Percentiles rank a stretch among this genome's conserved stretches.
These are phyloP conservation scores for Miniopterus natalensis DNA, from an alignment of 2,113 vertebrate genomes.

Conservation along the genomic window DNA sequence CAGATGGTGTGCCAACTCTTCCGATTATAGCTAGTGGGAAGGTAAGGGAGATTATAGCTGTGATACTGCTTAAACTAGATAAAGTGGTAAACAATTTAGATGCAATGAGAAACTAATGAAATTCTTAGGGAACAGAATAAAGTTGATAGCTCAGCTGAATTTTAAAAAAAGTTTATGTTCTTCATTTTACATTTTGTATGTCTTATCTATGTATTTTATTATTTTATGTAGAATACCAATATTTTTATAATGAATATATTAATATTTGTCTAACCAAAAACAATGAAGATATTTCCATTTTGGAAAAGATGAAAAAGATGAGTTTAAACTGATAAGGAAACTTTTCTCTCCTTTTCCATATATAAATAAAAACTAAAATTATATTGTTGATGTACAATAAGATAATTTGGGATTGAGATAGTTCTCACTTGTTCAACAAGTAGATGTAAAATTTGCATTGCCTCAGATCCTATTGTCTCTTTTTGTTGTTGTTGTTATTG, in stretches of 20 bases:
- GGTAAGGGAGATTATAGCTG: not conserved
- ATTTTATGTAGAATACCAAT: not conserved
- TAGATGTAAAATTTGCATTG: constrained; percentile 17
- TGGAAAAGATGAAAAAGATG: not conserved
- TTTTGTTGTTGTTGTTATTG: not conserved
- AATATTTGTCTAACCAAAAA: not conserved
- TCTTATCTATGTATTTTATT: not conserved
- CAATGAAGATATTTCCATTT: not conserved
- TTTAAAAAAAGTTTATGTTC: not conserved
- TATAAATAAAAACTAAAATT: not conserved
- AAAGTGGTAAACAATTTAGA: not conserved
- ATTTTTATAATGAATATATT: not conserved
- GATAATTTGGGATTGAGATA: not conserved
- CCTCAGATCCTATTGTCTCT: not conserved
- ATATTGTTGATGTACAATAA: constrained; percentile 10
- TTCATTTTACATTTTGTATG: not conserved
- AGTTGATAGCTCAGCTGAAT: not conserved
- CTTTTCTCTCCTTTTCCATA: not conserved
- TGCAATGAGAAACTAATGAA: not conserved
- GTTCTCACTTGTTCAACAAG: constrained; percentile 25
- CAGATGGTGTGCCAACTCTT: constrained; percentile 17
- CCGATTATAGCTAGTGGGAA: not conserved
- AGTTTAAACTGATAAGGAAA: not conserved
- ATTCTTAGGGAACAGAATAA: constrained; percentile 1
- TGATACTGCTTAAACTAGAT: not conserved